Evolutionary conservation across 2,888 invertebrate genomes (phyloP), one percentile per base, ranked within the genome.

Genomic region (Girardia tigrina): DNA sequence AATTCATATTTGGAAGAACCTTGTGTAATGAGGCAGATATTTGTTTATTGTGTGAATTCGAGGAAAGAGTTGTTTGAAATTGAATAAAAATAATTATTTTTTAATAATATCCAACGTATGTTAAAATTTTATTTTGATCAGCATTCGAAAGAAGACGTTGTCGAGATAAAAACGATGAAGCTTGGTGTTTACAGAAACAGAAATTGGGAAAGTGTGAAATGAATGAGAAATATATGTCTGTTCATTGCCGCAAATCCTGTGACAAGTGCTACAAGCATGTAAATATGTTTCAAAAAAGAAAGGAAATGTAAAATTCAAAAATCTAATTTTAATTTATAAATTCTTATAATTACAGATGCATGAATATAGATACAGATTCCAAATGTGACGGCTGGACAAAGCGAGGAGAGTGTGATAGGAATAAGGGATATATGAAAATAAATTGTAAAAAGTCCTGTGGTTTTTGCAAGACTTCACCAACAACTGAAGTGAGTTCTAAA

Each of bases 381-480:
- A 23, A 8, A 4, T 73, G 73, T 73, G 73, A 29, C 4, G 23
- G 16, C 23, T 73, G 73, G 73, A 42, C 73, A 20, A 73, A 42
- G 29, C 28, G 73, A 69, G 73, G 73, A 6, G 29, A 73, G 20
- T 73, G 73, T 29, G 56, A 73, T 36, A 73, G 14, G 23, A 73
- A 73, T 73, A 6, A 29, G 1, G 73, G 73, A 23, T 73, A 16
- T n/a, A 73, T 73, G 73, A 28, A 29, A 8, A 73, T 73, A 2
- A 6, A 73, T 6, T 73, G 73, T n/a, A 73, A 73, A 36, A 73
- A 73, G 23, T 28, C 73, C 2, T 73, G 73, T 73, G 73, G 73
- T 16, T 20, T 73, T 6, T 73, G 73, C 36, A 26, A 23, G 16
- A 23, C 12, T 12, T n/a, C n/a, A 36, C 14, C 36, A 27, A 73